Evolutionary conservation across 2,113 vertebrate species (phyloP), one percentile per base, ranked within the genome.

Genomic region (Poecile atricapillus): DNA sequence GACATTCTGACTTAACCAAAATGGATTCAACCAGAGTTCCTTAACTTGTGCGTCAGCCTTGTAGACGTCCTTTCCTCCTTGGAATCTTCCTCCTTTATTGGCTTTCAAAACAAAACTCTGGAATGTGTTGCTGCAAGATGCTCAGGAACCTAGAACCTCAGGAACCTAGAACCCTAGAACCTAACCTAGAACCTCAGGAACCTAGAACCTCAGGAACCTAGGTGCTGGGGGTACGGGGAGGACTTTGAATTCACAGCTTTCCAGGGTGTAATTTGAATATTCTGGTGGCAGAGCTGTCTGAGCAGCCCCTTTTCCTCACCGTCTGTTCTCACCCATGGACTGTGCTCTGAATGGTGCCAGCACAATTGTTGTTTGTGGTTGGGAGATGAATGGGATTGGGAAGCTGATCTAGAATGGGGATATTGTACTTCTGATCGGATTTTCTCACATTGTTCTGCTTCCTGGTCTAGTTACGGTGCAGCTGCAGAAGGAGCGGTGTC

Each of bases 301-400:
- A 90, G 41, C 79, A 92, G 71, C 52, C 70, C 55, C 73, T 64
- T 68, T 46, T 58, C 62, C 74, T 37, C 9, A 4, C 92, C 2
- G 50, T 52, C 67, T 93, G 63, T 88, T 94, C 85, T 90, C 75
- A 55, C 24, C 84, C 74, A 0, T 67, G 80, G 52, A 2, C 89
- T 78, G 85, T 37, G 71, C 87, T 58, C 75, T 62, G 31, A 41
- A 10, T 46, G 1, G 15, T 90, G 92, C 90, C 85, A 93, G 63
- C 71, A 63, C 75, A 22, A 74, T 97, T 88, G 92, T 35, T 62
- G 50, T 81, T 90, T 93, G 92, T 96, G 88, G 43, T 3, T 58
- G 59, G 55, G 58, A 87, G 88, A 90, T 81, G 85, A 93, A 95
- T 80, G 86, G 89, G 43, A 25, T 88, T 92, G 59, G 86, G 68